Conservation (phyloP, 2,113 vertebrate genomes). For the Grantiella picta region DNA sequence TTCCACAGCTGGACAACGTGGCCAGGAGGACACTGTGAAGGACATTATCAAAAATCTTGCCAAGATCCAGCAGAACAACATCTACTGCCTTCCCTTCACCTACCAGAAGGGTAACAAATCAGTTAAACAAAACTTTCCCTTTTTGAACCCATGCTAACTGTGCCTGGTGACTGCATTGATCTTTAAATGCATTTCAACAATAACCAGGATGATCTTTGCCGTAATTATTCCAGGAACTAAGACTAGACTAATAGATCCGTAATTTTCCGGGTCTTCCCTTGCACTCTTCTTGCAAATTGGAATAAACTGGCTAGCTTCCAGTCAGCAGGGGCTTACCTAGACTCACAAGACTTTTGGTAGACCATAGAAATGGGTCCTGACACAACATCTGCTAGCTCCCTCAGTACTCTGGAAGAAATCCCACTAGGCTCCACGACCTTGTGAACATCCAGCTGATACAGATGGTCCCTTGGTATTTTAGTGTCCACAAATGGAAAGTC, state of each 20-base stretch:
- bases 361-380: not conserved
- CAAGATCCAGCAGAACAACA: not conserved
- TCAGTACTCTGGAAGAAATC: not conserved
- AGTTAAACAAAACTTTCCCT: not conserved
- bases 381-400: too few species aligned
- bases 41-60: not conserved
- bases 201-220: fast-evolving
- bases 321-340: not conserved
- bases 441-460: not conserved
- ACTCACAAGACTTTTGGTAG: not conserved
- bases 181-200: not conserved
- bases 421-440: not conserved
- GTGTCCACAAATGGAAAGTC: not conserved
- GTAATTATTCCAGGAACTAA: not conserved
- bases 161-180: not conserved
- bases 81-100: not conserved
- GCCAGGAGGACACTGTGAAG: not conserved
- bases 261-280: not conserved
- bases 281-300: not conserved
- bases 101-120: not conserved
- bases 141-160: not conserved
- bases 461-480: not conserved
- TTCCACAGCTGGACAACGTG: not conserved
- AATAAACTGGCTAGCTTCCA: not conserved
- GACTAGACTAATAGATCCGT: not conserved